These are phyloP conservation scores for Camponotus vicinus DNA, from an alignment of 1,140 invertebrate species.

Conservation along the genomic window DNA sequence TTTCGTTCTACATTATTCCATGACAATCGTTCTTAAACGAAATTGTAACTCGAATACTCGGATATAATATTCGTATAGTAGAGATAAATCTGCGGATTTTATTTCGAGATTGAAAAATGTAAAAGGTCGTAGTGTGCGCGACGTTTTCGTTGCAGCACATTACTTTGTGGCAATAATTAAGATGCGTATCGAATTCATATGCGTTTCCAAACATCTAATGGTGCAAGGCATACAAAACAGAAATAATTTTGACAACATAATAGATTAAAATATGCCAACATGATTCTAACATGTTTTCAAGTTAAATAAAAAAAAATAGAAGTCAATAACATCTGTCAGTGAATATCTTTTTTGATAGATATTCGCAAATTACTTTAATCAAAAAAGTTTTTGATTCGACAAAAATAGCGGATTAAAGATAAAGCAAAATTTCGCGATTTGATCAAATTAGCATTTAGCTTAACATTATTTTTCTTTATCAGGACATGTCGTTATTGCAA, in stretches of 20 bases:
- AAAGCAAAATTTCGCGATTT: background rate
- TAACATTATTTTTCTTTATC: slow-evolving; percentile 5
- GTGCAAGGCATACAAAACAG: background rate
- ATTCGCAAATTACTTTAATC: background rate
- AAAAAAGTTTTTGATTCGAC: background rate
- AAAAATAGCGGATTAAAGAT: background rate
- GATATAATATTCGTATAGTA: background rate
- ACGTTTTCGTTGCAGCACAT: slow-evolving; percentile 14
- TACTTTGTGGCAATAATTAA: slow-evolving; percentile 38
- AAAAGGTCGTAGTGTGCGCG: slow-evolving; percentile 17
- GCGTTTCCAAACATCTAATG: background rate
- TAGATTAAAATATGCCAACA: background rate
- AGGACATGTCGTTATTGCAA: background rate
- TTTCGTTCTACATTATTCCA: background rate
- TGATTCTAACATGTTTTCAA: background rate
- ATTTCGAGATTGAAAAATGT: slow-evolving; percentile 52
- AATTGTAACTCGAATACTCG: slow-evolving; percentile 20
- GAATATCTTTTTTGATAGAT: background rate
- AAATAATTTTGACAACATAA: background rate
- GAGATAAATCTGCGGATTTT: slow-evolving; percentile 43
- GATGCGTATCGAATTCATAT: slow-evolving; percentile 17
- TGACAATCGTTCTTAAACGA: background rate
- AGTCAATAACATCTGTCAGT: background rate
- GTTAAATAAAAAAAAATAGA: background rate
- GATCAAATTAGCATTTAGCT: background rate